Base-by-base conservation (phyloP, 2,888 invertebrate species). In the Scaptomyza tumidula region DNA sequence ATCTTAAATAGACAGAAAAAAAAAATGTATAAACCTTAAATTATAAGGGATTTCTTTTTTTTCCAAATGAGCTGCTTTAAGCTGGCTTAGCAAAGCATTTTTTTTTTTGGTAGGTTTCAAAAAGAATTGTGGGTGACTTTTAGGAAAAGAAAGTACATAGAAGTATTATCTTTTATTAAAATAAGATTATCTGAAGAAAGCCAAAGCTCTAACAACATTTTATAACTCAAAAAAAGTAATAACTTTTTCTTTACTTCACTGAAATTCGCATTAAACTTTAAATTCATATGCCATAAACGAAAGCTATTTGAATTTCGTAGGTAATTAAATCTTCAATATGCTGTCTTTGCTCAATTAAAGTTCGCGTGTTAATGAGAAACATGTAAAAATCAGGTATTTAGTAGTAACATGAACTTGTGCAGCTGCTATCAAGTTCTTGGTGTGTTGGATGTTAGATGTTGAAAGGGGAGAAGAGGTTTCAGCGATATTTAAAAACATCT, bases 361-460 rank as follows among this genome's bases (percentile, higher is more conserved):
- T 10, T 14, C 9, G 11, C 35, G 24, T 14, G 31, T 48, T 48
- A 50, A 63, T 5, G 9, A 29, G 46, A 64, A 13, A 6, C 43
- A 52, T 27, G 6, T 55, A 71, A 14, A 54, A 71, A 71, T 55
- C 71, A 64, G 45, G 41, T 71, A 71, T 41, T 56, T 33, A 3
- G 9, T 33, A 24, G 31, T 31, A 37, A 19, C 11, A 16, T 43
- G 24, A 19, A 31, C 29, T 24, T 7, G 9, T 55, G 24, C 60
- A 56, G 39, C 33, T 33, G 29, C 37, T 39, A 13, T 16, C 4
- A n/a, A 19, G 19, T n/a, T 39, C n/a, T n/a, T 33, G 2, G 35
- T 14, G n/a, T n/a, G n/a, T n/a, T n/a, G n/a, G n/a, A n/a, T n/a
- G n/a, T n/a, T n/a, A 13, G 16, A 50, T 43, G 11, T 43, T 41